These are phyloP conservation scores for Istiophorus platypterus DNA, from an alignment of 2,113 vertebrate species.

Conservation along the genomic window DNA sequence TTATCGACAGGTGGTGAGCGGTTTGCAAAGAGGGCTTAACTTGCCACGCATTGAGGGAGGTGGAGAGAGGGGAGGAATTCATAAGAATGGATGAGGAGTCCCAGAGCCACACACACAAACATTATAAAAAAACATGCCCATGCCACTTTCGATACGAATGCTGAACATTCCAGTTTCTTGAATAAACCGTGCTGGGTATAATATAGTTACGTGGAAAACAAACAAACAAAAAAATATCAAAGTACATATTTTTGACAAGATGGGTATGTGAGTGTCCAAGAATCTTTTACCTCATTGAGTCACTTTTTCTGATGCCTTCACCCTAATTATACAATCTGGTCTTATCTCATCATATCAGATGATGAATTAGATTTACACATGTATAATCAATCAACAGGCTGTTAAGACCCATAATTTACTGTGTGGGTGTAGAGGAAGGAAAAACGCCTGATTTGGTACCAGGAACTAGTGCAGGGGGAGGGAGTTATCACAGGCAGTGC, in stretches of 20 bases:
- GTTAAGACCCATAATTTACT: conserved; percentile 18
- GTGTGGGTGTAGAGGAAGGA: conserved; percentile 19
- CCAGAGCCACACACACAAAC: conserved; percentile 11
- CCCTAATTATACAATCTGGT: conserved; percentile 28
- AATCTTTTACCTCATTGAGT: background rate
- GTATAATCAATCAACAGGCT: conserved; percentile 34
- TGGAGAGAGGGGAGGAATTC: background rate
- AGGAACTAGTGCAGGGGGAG: background rate
- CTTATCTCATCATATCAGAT: conserved; percentile 28
- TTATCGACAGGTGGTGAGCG: conserved; percentile 45
- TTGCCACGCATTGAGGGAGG: conserved; percentile 9
- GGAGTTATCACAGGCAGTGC: background rate
- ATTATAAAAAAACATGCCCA: background rate
- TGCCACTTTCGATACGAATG: background rate
- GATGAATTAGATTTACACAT: conserved; percentile 3
- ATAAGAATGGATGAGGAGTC: background rate
- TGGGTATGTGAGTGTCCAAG: background rate
- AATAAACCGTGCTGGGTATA: background rate
- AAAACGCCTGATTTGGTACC: conserved; percentile 11
- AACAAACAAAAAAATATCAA: background rate
- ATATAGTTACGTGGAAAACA: background rate
- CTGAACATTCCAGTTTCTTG: background rate
- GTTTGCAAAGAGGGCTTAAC: conserved; percentile 22
- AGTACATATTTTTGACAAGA: too few species aligned
- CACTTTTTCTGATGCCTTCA: background rate